Conservation (phyloP, 2,113 vertebrate species). For the Mus spicilegus region DNA sequence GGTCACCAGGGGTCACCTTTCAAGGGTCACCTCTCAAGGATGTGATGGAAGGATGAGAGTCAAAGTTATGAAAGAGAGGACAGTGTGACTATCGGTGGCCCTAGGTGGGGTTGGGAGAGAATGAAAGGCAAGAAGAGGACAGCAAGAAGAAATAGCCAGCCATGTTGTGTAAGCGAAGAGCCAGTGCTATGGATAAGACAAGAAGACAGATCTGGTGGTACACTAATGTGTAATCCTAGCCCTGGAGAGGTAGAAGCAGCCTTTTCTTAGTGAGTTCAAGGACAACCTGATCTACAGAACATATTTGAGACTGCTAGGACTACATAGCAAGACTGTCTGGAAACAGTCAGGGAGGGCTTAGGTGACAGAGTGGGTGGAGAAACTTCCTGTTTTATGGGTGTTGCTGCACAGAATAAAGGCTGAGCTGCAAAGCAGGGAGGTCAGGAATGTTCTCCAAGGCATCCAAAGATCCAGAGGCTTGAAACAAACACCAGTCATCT, state of each 20-base stretch:
- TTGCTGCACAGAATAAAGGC: not conserved
- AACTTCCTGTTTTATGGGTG: not conserved
- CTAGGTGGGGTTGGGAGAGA: not conserved
- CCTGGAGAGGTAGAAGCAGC: not conserved
- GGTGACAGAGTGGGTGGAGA: not conserved
- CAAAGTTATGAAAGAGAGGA: not conserved
- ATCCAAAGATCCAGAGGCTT: not conserved
- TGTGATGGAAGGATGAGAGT: not conserved
- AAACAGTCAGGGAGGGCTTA: not conserved
- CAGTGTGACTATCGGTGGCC: not conserved
- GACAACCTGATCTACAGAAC: not conserved
- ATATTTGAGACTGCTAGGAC: not conserved
- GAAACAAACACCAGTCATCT: not conserved
- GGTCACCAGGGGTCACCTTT: not conserved
- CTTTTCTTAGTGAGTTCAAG: not conserved
- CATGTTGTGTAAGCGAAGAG: not conserved
- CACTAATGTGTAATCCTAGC: too few species aligned
- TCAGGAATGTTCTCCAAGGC: too few species aligned
- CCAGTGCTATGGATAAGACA: not conserved
- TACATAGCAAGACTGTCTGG: not conserved
- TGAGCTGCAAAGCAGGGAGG: too few species aligned
- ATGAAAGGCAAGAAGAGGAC: not conserved
- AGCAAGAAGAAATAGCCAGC: not conserved
- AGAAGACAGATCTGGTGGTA: not conserved
- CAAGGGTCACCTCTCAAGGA: not conserved